Percentiles rank a stretch among this genome's conserved stretches.
These are phyloP conservation scores for Pristiophorus japonicus DNA, from an alignment of 2,113 vertebrate genomes.

Conservation along the genomic window DNA sequence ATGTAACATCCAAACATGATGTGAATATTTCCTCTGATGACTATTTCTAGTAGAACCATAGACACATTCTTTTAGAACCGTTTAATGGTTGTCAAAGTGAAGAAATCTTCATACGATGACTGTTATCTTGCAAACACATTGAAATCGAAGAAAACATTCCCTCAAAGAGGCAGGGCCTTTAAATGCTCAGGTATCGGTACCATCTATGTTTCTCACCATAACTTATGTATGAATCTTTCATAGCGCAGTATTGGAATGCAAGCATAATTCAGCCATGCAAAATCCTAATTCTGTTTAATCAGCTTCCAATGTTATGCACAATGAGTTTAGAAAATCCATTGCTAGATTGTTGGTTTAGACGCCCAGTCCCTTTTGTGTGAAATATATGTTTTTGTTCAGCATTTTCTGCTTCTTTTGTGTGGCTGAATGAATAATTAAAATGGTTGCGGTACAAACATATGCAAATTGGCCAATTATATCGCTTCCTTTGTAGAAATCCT, in stretches of 20 bases:
- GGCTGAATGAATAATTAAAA: slow-evolving; percentile 34
- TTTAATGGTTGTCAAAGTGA: neutral
- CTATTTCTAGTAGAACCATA: neutral
- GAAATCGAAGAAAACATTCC: neutral
- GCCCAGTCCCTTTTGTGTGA: neutral
- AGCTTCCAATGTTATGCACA: neutral
- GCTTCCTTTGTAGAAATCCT: neutral
- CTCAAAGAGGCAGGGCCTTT: neutral
- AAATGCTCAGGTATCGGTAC: neutral
- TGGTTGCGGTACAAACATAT: slow-evolving; percentile 5
- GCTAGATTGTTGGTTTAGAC: neutral
- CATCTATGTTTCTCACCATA: neutral
- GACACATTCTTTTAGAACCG: neutral
- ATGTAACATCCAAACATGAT: neutral
- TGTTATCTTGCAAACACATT: neutral
- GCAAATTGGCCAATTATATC: neutral
- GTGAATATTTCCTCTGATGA: neutral
- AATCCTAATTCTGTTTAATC: neutral
- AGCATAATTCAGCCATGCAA: neutral
- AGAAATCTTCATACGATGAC: neutral
- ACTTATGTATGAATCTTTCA: neutral
- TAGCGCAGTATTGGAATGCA: neutral
- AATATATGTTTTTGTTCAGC: neutral
- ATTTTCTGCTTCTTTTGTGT: neutral
- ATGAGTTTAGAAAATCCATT: neutral